Evolutionary conservation across 2,888 invertebrate species (phyloP).

Genomic region (Drosophila prostipennis): DNA sequence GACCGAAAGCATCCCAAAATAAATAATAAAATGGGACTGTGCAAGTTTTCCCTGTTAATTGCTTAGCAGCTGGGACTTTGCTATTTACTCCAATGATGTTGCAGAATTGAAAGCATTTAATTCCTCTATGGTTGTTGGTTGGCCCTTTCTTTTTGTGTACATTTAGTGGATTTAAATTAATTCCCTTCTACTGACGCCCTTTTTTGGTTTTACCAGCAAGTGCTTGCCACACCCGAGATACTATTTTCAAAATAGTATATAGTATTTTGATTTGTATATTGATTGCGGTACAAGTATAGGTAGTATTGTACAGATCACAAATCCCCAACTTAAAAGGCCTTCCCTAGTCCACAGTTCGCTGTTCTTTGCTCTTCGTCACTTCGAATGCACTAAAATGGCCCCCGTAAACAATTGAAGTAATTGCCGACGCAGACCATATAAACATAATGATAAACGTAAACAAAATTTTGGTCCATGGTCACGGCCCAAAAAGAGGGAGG

Average conservation of each 20-base stretch:
- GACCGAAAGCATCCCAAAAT: neutral
- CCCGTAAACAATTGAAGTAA: constrained; percentile 26
- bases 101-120: constrained; percentile 5
- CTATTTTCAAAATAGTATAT: too few relatives aligned
- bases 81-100: neutral
- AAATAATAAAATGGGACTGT: constrained; percentile 2
- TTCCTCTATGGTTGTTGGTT: neutral
- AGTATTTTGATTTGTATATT: neutral
- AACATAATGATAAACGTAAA: constrained; percentile 32
- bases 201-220: too few relatives aligned
- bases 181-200: constrained; percentile 12
- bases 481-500: neutral
- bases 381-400: constrained; percentile 24
- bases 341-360: neutral
- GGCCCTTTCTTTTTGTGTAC: neutral
- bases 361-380: constrained; percentile 16
- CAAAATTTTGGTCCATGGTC: constrained; percentile 6
- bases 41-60: constrained; percentile 10
- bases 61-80: constrained; percentile 1
- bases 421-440: constrained; percentile 29
- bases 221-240: neutral
- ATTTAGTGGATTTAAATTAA: constrained; percentile 24
- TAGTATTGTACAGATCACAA: neutral
- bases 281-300: neutral
- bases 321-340: neutral